phyloP scores from a whole-genome alignment of 2,113 vertebrate species.

The Actenoides lindsayi region DNA sequence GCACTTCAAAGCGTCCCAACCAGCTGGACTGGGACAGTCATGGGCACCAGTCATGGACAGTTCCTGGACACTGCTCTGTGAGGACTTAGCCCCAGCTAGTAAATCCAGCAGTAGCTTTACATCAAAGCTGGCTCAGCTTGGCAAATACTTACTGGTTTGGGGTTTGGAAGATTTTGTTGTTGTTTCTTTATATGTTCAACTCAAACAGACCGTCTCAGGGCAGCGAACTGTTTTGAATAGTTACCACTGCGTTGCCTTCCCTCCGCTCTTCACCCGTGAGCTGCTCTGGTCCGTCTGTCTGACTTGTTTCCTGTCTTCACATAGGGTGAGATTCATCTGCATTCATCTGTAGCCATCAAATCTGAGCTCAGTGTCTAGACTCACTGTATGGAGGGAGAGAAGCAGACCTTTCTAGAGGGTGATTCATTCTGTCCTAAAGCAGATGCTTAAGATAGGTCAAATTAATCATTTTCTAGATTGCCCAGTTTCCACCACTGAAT shows the following conservation, averaged over 20 bases:
- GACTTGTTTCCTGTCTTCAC: constrained; percentile 3
- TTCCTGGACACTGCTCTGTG: background rate
- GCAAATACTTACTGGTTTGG: background rate
- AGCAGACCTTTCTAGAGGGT: constrained; percentile 29
- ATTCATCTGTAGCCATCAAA: background rate
- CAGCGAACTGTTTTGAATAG: background rate
- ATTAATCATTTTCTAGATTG: constrained; percentile 7
- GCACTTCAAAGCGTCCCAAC: fast-evolving
- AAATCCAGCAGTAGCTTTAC: background rate
- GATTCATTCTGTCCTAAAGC: constrained; percentile 25
- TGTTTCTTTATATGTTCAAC: background rate
- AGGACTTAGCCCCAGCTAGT: background rate
- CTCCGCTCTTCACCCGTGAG: background rate
- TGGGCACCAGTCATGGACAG: too few species aligned
- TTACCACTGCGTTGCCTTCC: background rate
- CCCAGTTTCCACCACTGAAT: background rate
- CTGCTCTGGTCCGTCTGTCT: background rate
- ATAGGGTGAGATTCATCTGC: background rate
- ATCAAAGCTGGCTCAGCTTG: background rate
- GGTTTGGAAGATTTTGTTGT: background rate
- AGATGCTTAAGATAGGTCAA: background rate
- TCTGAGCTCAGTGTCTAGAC: constrained; percentile 66
- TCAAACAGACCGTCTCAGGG: background rate
- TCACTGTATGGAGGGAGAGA: background rate
- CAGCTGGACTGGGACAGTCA: background rate